Conservation (phyloP, 2,888 invertebrate genomes). For the Leptopilina syphax region DNA sequence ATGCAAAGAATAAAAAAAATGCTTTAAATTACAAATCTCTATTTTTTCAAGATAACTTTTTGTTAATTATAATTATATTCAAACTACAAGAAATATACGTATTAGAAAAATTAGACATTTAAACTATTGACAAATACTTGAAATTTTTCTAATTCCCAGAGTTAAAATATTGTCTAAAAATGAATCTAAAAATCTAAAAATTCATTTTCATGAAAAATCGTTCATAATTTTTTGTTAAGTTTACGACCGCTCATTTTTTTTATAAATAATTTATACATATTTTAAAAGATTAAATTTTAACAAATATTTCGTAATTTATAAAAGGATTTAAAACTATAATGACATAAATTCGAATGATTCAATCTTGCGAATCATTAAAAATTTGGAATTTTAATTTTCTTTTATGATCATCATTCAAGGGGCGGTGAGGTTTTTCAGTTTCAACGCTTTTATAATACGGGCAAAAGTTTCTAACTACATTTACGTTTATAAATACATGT, state of each 20-base stretch:
- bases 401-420: neutral
- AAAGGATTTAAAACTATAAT: neutral
- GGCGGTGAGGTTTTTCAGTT: neutral
- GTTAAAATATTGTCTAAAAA: neutral
- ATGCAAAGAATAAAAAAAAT: neutral
- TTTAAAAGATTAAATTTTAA: neutral
- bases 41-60: neutral
- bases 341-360: conserved; percentile 5
- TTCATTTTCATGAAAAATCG: conserved; percentile 1
- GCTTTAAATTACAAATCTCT: neutral
- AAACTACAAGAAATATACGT: neutral
- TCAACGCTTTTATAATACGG: conserved; percentile 1
- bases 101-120: conserved; percentile 1
- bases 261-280: neutral
- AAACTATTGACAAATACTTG: neutral
- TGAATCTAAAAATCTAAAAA: neutral
- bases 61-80: neutral
- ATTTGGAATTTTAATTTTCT: neutral
- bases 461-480: conserved; percentile 26
- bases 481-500: conserved; percentile 11
- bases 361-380: neutral
- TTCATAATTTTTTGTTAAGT: neutral
- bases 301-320: neutral
- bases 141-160: neutral
- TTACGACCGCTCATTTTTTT: neutral